Evolutionary conservation across 2,113 vertebrate genomes (phyloP), one percentile per base, ranked within the genome.

Genomic region (Malaclemys terrapin): DNA sequence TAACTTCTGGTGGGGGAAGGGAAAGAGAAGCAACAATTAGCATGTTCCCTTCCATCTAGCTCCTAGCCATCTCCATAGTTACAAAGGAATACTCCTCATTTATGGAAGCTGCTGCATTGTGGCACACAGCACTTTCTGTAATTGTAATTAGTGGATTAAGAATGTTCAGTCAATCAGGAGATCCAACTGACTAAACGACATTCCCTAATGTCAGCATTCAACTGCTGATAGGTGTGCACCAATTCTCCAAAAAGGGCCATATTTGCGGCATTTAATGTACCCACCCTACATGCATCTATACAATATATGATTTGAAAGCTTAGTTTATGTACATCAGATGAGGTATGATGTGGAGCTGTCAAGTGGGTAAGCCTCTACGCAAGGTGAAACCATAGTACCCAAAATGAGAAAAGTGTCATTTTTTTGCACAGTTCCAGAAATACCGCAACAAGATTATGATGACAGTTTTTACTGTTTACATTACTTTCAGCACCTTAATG

Each of bases 101-200:
- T 76, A 53, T 95, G 87, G 85, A 84, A 96, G 88, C 92, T 65
- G 85, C 85, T 87, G 94, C 42, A 45, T 16, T 47, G 75, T 13
- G 25, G 75, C 89, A 95, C 84, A 88, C 17, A 14, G 80, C 91
- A 89, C 87, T 85, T 87, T 96, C 93, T 95, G 92, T 75, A 80
- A 97, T 96, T 80, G 75, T 87, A 96, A 94, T 97, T 97, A 96
- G 94, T 82, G 45, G 31, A 96, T 95, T 94, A 93, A 93, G 95
- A 92, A 95, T 94, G 90, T 84, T 97, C 93, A 94, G 95, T 96
- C 94, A 94, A 54, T 86, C 94, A 92, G 93, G 96, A 96, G 95
- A 96, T 94, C 88, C 95, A 89, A 89, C 91, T 89, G 88, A 91
- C 88, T 93, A 96, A 96, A 92, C 89, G 85, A 80, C 93, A 96